Evolutionary conservation across 2,888 invertebrate species (phyloP).

Genomic region (Orchestes rusci): DNA sequence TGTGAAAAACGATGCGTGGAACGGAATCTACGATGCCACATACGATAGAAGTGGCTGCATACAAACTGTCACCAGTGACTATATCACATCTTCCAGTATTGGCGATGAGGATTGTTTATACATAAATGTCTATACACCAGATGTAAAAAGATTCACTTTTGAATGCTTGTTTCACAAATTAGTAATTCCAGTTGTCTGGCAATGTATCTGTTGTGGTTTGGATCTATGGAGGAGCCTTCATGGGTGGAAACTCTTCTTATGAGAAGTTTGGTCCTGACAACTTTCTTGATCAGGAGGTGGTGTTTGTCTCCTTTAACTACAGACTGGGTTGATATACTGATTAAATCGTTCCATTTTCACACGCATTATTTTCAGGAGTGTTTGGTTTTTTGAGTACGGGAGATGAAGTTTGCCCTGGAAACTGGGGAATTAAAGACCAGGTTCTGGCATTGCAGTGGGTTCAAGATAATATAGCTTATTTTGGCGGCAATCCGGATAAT

Average conservation of each 20-base stretch:
- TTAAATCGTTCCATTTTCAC: too few relatives aligned
- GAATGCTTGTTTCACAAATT: too few relatives aligned
- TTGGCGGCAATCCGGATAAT: constrained; percentile 6
- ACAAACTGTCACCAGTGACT: not conserved
- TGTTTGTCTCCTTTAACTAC: constrained; percentile 30
- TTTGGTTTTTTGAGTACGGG: constrained; percentile 9
- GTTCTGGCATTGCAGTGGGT: constrained; percentile 6
- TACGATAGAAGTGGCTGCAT: constrained; percentile 4
- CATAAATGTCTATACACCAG: constrained; percentile 9
- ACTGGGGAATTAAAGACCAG: constrained; percentile 8
- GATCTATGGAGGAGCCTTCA: constrained; percentile 30
- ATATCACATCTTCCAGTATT: not conserved
- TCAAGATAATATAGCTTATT: constrained; percentile 6
- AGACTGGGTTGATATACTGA: too few relatives aligned
- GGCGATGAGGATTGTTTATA: constrained; percentile 9
- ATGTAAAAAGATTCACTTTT: too few relatives aligned
- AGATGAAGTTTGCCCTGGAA: constrained; percentile 8
- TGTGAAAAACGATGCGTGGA: constrained; percentile 5
- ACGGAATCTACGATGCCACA: constrained; percentile 3
- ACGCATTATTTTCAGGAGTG: too few relatives aligned
- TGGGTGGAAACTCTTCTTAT: constrained; percentile 25
- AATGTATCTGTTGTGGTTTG: constrained; percentile 31
- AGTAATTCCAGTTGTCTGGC: too few relatives aligned
- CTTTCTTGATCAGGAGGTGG: constrained; percentile 26
- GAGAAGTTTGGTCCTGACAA: constrained; percentile 25